A percentile compares a stretch with the other conserved stretches of the same genome.
Evolutionary conservation across 2,113 vertebrate genomes (phyloP).

Genomic region (Esox niger): DNA sequence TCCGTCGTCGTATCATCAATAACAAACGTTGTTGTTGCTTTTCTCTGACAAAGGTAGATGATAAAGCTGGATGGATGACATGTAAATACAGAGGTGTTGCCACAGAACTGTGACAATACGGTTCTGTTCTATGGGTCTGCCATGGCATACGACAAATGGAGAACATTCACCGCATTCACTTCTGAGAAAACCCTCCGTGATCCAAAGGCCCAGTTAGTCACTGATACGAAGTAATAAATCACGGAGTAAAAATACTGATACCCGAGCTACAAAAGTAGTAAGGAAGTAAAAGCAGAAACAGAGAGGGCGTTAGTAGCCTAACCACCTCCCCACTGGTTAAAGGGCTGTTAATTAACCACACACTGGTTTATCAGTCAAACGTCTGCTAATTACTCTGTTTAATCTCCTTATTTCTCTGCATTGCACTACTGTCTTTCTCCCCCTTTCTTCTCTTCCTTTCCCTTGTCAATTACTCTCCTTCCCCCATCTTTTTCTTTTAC

Average conservation of each 20-base stretch:
- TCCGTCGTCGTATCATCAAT: slow-evolving; percentile 39
- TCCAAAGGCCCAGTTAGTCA: not conserved
- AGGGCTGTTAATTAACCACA: slow-evolving; percentile 79
- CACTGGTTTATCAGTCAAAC: slow-evolving; percentile 77
- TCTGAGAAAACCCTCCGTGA: not conserved
- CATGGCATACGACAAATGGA: not conserved
- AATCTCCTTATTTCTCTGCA: slow-evolving; percentile 73
- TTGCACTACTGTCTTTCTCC: slow-evolving; percentile 50
- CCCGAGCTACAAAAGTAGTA: not conserved
- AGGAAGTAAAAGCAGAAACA: slow-evolving; percentile 30
- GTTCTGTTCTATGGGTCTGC: not conserved
- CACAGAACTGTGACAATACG: not conserved
- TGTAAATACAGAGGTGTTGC: not conserved
- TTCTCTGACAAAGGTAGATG: slow-evolving; percentile 10
- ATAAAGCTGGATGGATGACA: not conserved
- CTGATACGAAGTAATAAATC: not conserved
- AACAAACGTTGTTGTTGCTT: slow-evolving; percentile 23
- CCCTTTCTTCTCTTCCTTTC: slow-evolving; percentile 23
- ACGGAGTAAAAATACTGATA: not conserved
- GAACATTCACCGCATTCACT: not conserved
- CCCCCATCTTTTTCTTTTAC: slow-evolving; percentile 24
- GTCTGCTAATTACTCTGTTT: slow-evolving; percentile 83
- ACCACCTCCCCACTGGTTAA: slow-evolving; percentile 61
- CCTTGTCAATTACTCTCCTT: slow-evolving; percentile 49
- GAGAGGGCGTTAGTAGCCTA: slow-evolving; percentile 35